Conservation (phyloP, 2,113 vertebrate species). For the Lagenorhynchus albirostris region DNA sequence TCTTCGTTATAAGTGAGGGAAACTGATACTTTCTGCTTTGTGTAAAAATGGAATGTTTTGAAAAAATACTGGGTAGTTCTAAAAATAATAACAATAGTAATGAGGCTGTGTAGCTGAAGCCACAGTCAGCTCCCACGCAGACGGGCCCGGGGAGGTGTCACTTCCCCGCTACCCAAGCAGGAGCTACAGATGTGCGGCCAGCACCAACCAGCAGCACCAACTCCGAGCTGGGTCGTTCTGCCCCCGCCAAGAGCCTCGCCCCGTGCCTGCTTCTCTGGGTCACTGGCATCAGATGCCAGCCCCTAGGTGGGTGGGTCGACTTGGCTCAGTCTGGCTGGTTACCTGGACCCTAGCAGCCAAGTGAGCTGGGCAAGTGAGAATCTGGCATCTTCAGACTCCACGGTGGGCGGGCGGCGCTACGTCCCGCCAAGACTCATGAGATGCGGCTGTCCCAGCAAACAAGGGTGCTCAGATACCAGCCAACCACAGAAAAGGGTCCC, state of each 20-base stretch:
- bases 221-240: not conserved
- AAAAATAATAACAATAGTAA: not conserved
- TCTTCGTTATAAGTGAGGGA: not conserved
- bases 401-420: not conserved
- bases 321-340: not conserved
- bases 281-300: not conserved
- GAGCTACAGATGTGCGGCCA: not conserved
- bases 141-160: too few relatives aligned
- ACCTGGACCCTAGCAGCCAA: not conserved
- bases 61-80: not conserved
- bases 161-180: not conserved
- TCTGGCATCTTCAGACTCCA: not conserved
- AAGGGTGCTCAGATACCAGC: not conserved
- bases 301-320: too few relatives aligned
- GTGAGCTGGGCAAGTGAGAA: not conserved
- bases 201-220: not conserved
- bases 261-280: not conserved
- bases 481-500: too few relatives aligned
- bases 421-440: fast-evolving
- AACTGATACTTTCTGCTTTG: not conserved
- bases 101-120: not conserved
- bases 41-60: not conserved
- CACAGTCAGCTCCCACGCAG: not conserved
- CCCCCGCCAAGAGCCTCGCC: fast-evolving
- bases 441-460: too few relatives aligned